Conservation (phyloP, 2,888 invertebrate species). For the Acanthosepion esculentum region DNA sequence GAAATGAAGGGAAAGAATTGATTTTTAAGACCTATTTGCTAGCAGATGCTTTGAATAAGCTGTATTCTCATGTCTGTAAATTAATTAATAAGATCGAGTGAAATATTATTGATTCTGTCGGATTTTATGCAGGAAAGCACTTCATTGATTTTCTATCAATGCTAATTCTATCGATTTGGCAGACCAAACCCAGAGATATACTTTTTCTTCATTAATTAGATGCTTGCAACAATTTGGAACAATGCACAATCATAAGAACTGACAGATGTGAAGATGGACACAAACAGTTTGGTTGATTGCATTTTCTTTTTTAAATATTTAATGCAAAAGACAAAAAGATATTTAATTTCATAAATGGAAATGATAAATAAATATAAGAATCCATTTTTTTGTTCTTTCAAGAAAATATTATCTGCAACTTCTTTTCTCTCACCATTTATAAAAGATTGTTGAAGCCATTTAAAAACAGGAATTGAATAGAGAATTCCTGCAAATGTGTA, state of each 20-base stretch:
- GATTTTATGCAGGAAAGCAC: constrained; percentile 2
- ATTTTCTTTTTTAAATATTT: neutral
- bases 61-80: neutral
- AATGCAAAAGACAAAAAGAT: neutral
- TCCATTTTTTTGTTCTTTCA: no score
- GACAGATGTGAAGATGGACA: neutral
- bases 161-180: neutral
- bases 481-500: neutral
- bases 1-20: neutral
- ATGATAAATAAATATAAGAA: neutral
- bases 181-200: neutral
- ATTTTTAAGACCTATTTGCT: neutral
- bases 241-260: neutral
- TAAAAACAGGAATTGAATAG: neutral
- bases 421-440: no score
- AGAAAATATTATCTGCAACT: no score
- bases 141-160: constrained; percentile 8
- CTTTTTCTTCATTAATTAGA: neutral
- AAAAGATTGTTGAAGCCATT: neutral
- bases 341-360: neutral
- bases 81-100: neutral
- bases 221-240: neutral
- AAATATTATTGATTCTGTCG: constrained; percentile 1
- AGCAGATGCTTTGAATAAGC: neutral
- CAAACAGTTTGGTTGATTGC: neutral